Evolutionary conservation across 2,888 invertebrate genomes (phyloP).

Genomic region (Pristionchus japonicus): DNA sequence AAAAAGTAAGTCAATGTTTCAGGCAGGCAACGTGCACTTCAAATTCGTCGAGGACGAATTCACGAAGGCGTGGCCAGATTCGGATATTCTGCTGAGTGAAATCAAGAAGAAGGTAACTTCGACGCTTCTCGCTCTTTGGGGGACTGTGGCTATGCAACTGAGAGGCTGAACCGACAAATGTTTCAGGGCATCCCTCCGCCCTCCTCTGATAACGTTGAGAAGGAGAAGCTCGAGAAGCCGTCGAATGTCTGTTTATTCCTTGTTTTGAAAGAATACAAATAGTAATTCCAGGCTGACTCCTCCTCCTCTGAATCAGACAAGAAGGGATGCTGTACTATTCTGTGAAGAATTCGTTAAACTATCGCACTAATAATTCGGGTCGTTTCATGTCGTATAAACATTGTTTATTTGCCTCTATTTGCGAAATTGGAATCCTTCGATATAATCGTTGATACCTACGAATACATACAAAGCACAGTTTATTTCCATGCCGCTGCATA

Average conservation of each 20-base stretch:
- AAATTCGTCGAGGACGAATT: slow-evolving; percentile 41
- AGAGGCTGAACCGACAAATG: background rate
- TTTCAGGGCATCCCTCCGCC: background rate
- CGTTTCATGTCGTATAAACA: background rate
- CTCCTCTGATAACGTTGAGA: background rate
- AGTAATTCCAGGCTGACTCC: slow-evolving; percentile 8
- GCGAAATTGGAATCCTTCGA: too few relatives aligned
- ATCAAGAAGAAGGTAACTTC: slow-evolving; percentile 23
- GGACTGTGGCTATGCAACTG: too few relatives aligned
- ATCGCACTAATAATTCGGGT: background rate
- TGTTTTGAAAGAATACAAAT: background rate
- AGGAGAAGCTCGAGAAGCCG: background rate
- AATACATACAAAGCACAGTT: too few relatives aligned
- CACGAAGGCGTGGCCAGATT: background rate
- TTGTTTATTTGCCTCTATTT: too few relatives aligned
- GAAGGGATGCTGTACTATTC: slow-evolving; percentile 36
- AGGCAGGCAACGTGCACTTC: slow-evolving; percentile 32
- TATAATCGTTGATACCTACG: too few relatives aligned
- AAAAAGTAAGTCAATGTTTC: too few relatives aligned
- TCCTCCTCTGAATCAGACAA: background rate
- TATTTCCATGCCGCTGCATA: background rate
- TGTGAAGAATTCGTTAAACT: background rate
- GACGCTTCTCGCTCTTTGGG: background rate
- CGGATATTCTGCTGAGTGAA: slow-evolving; percentile 5
- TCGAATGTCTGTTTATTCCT: slow-evolving; percentile 4